Conservation (phyloP, 2,888 invertebrate species). For the Mythimna impura region DNA sequence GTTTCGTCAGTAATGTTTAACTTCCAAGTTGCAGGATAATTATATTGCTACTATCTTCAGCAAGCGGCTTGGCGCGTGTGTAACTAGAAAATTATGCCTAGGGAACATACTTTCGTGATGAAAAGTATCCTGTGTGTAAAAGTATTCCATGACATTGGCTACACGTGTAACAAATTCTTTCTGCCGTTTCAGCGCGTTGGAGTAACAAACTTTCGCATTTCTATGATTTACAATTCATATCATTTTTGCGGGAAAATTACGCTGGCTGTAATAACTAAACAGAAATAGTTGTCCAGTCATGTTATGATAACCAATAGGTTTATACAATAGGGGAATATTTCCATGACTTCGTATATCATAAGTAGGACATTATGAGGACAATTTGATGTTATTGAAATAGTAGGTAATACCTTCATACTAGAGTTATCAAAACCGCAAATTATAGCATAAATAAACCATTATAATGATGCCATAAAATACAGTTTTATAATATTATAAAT, state of each 20-base stretch:
- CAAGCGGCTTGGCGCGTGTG: too few species aligned
- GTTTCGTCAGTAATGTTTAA: too few species aligned
- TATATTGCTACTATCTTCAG: too few species aligned
- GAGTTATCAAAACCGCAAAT: background rate
- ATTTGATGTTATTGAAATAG: background rate
- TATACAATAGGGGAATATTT: background rate
- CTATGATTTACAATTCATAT: background rate
- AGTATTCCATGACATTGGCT: too few species aligned
- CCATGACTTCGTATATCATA: background rate
- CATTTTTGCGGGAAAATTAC: background rate
- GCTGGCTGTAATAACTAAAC: background rate
- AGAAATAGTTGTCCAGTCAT: background rate
- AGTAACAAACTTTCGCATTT: too few species aligned
- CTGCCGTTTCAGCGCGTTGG: too few species aligned
- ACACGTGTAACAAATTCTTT: too few species aligned
- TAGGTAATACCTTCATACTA: background rate
- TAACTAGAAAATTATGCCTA: too few species aligned
- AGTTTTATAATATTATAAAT: background rate
- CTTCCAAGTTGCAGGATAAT: too few species aligned
- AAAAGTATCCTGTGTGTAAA: too few species aligned
- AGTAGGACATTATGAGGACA: slow-evolving; percentile 3
- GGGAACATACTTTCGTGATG: too few species aligned
- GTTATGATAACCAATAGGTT: background rate
- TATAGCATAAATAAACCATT: background rate
- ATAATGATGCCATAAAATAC: background rate